phyloP scores from a whole-genome alignment of 2,113 vertebrate genomes.

The Otus sunia region DNA sequence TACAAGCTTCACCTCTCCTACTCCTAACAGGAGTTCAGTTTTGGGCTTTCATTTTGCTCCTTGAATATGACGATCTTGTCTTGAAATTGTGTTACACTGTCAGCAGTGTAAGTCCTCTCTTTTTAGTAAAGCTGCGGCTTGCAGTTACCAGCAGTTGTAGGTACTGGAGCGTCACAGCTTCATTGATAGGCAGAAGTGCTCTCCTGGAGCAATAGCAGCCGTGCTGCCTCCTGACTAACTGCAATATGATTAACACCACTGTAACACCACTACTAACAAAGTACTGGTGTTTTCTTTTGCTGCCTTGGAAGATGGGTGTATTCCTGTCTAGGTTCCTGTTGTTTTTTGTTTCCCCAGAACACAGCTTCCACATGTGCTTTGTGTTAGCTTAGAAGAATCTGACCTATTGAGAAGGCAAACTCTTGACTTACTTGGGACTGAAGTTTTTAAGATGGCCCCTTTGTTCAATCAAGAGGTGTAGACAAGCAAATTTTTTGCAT shows the following conservation, averaged over 20 bases:
- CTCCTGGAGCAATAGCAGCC: background rate
- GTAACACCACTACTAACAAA: slow-evolving; percentile 1
- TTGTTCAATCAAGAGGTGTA: background rate
- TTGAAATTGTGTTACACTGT: background rate
- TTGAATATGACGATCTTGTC: background rate
- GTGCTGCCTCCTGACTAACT: slow-evolving; percentile 1
- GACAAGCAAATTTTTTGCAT: background rate
- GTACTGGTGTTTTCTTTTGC: background rate
- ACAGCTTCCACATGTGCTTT: slow-evolving; percentile 8
- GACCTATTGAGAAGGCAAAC: slow-evolving; percentile 28
- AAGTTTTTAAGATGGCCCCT: background rate
- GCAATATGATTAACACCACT: background rate
- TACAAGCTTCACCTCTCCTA: background rate
- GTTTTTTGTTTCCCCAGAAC: background rate
- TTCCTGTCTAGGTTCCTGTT: background rate
- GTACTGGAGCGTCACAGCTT: background rate
- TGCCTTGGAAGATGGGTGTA: background rate
- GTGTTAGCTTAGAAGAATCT: slow-evolving; percentile 2
- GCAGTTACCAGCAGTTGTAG: background rate
- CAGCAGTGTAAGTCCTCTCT: background rate
- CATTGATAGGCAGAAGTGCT: background rate
- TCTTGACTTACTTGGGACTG: background rate
- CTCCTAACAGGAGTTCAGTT: background rate
- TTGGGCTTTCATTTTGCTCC: background rate
- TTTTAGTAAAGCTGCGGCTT: background rate